Base-by-base conservation (phyloP, 2,888 invertebrate genomes). In the Desoria tigrina region DNA sequence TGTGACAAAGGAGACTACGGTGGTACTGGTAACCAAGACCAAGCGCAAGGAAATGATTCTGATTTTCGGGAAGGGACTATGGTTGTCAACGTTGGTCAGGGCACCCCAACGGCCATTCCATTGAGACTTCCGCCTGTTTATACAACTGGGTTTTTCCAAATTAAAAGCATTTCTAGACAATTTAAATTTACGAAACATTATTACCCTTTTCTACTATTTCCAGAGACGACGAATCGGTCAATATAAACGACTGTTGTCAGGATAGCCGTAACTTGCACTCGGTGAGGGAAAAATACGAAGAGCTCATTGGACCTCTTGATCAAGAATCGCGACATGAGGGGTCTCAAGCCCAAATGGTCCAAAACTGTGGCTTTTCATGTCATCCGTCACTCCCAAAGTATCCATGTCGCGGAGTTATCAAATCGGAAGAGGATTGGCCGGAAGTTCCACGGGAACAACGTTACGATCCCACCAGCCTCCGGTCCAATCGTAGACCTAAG, bases 1-100 rank as follows among this genome's bases (percentile, higher is more conserved):
- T 75, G 75, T 37, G 50, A 69, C n/a, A 16, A 74, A 32, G 67
- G 67, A 18, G 72, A 75, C 23, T n/a, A n/a, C n/a, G n/a, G n/a
- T n/a, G n/a, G n/a, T n/a, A n/a, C n/a, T n/a, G n/a, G n/a, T n/a
- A n/a, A n/a, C n/a, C n/a, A n/a, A n/a, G n/a, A n/a, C n/a, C n/a
- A n/a, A n/a, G n/a, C n/a, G n/a, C n/a, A n/a, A n/a, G n/a, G n/a
- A n/a, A n/a, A n/a, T n/a, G n/a, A n/a, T 24, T 42, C 42, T 14
- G 58, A 64, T 3, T 21, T 62, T 28, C 68, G 65, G 23, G 59
- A 61, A 28, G 68, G 64, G 0, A 27, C 62, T 1, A 65, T 64
- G n/a, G 53, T 68, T 18, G 59, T 68, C 39, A 65, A 65, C 28
- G 55, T 68, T n/a, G 68, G 68, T 24, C 58, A 62, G 24, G 65